phyloP scores from a whole-genome alignment of 2,113 vertebrate species.

The Otolemur garnettii region DNA sequence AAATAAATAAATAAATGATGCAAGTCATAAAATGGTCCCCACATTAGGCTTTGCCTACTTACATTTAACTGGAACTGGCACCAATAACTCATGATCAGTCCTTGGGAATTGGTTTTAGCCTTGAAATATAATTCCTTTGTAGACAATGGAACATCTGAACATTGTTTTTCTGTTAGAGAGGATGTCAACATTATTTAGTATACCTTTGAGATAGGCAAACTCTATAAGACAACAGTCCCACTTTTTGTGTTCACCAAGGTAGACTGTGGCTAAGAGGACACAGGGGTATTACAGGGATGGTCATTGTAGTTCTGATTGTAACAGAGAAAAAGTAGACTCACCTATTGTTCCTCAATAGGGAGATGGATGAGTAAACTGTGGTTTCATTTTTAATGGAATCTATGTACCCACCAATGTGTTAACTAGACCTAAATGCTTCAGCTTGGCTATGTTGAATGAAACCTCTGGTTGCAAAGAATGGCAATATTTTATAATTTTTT shows the following conservation, averaged over 20 bases:
- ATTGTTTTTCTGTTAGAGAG: neutral
- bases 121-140: neutral
- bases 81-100: neutral
- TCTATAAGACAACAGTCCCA: neutral
- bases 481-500: neutral
- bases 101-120: neutral
- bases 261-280: neutral
- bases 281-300: no score
- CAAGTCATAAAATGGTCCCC: neutral
- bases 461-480: neutral
- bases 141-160: neutral
- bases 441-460: neutral
- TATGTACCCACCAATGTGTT: neutral
- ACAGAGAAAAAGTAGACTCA: neutral
- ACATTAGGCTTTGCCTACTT: neutral
- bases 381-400: neutral
- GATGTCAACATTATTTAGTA: neutral
- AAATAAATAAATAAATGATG: conserved; percentile 23
- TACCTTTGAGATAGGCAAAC: neutral
- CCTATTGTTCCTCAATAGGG: neutral
- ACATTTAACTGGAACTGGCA: neutral
- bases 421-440: neutral
- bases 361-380: neutral
- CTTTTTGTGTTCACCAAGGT: neutral
- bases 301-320: neutral